Percentiles rank a stretch among this genome's conserved stretches.
phyloP scores from a whole-genome alignment of 2,113 vertebrate genomes.

The Albula glossodonta region DNA sequence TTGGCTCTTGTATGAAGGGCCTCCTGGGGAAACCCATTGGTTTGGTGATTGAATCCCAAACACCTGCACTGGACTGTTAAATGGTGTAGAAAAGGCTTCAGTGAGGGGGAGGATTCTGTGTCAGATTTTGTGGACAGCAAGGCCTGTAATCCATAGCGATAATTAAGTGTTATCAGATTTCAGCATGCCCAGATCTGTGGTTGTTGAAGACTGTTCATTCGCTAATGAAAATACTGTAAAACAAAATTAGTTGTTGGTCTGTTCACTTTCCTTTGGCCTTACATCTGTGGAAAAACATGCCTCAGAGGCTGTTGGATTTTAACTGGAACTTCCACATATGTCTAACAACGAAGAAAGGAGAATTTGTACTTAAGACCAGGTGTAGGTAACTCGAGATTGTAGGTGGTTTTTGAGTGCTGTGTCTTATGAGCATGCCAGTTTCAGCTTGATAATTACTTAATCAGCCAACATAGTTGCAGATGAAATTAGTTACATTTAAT shows the following conservation, averaged over 20 bases:
- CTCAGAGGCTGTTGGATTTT: background rate
- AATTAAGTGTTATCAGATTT: slow-evolving; percentile 74
- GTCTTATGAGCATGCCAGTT: too few species aligned
- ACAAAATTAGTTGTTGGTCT: slow-evolving; percentile 1
- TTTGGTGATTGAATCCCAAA: slow-evolving; percentile 64
- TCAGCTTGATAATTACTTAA: too few species aligned
- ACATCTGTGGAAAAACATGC: background rate
- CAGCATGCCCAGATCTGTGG: slow-evolving; percentile 64
- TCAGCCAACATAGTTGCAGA: too few species aligned
- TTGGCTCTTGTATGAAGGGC: background rate
- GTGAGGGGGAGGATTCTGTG: slow-evolving; percentile 29
- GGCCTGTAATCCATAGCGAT: slow-evolving; percentile 54
- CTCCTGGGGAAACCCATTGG: slow-evolving; percentile 38
- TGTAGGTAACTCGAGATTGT: too few species aligned
- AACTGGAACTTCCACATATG: background rate
- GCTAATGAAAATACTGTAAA: slow-evolving; percentile 17
- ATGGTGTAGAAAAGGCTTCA: slow-evolving; percentile 49
- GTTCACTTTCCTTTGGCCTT: background rate
- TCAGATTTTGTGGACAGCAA: slow-evolving; percentile 40
- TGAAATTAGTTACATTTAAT: too few species aligned
- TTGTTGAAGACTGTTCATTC: slow-evolving; percentile 61
- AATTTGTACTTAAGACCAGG: too few species aligned
- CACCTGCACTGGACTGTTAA: slow-evolving; percentile 67
- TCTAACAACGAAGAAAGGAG: background rate
- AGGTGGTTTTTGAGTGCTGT: too few species aligned